Percentiles rank a stretch among this genome's conserved stretches.
phyloP scores from a whole-genome alignment of 2,888 invertebrate species.

The Euzetes globulus region DNA sequence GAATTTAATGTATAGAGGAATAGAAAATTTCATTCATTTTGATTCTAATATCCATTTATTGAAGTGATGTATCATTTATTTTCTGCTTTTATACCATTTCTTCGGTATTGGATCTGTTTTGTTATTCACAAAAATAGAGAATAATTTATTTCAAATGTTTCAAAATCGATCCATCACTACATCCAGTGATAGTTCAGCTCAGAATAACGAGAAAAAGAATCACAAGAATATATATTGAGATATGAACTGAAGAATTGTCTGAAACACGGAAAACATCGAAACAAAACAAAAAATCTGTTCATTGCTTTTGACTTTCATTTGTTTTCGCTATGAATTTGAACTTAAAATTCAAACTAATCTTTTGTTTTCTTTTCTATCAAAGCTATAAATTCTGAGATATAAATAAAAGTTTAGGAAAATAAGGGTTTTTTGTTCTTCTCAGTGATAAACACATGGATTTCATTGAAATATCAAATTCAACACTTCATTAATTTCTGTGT shows the following conservation, averaged over 20 bases:
- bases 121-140: not conserved
- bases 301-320: not conserved
- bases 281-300: no score
- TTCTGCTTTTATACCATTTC: conserved; percentile 22
- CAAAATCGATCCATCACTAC: conserved; percentile 17
- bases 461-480: not conserved
- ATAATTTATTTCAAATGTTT: conserved; percentile 27
- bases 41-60: not conserved
- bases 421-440: not conserved
- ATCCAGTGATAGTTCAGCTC: not conserved
- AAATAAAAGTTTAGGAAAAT: not conserved
- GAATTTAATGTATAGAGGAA: not conserved
- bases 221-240: not conserved
- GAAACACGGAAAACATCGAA: not conserved
- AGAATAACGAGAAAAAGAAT: not conserved
- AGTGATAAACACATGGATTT: not conserved
- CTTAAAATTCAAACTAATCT: not conserved
- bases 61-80: conserved; percentile 24
- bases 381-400: not conserved
- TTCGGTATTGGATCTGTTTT: not conserved
- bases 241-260: conserved; percentile 1
- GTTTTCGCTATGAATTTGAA: not conserved
- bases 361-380: not conserved
- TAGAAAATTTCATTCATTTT: not conserved
- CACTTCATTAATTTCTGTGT: not conserved